These are phyloP conservation scores for Sepioteuthis lessoniana DNA, from an alignment of 2,888 invertebrate species.

Conservation along the genomic window DNA sequence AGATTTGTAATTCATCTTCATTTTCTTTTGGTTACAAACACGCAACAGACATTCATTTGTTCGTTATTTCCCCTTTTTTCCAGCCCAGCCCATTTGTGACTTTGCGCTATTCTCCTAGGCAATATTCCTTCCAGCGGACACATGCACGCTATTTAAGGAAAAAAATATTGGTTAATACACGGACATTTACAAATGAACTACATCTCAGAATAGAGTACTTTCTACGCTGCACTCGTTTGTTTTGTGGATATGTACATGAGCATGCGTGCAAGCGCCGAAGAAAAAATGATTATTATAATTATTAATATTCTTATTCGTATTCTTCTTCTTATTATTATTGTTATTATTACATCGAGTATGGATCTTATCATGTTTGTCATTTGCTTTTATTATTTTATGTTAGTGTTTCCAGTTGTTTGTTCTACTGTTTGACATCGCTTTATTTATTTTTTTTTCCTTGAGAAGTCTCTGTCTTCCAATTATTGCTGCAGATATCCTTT, in stretches of 20 bases:
- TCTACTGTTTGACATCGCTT: too few relatives aligned
- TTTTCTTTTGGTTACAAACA: neutral
- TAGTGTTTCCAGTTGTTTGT: too few relatives aligned
- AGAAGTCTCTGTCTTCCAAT: too few relatives aligned
- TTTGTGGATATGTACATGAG: neutral
- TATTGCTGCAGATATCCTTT: too few relatives aligned
- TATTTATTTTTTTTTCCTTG: too few relatives aligned
- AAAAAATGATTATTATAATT: neutral
- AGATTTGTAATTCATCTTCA: neutral
- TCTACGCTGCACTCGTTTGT: neutral
- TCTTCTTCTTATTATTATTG: neutral
- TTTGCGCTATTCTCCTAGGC: neutral
- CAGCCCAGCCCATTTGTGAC: neutral
- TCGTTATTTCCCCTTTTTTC: neutral
- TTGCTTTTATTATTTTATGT: neutral
- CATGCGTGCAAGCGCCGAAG: neutral
- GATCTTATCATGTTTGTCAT: neutral
- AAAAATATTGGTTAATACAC: neutral
- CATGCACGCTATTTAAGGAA: neutral
- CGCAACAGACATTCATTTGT: neutral
- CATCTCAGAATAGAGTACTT: neutral
- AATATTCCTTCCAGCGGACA: neutral
- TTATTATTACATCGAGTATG: neutral
- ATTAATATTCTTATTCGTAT: neutral
- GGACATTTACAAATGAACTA: conserved; percentile 9